Evolutionary conservation across 2,888 invertebrate species (phyloP).

Genomic region (Ectropis crepuscularia): DNA sequence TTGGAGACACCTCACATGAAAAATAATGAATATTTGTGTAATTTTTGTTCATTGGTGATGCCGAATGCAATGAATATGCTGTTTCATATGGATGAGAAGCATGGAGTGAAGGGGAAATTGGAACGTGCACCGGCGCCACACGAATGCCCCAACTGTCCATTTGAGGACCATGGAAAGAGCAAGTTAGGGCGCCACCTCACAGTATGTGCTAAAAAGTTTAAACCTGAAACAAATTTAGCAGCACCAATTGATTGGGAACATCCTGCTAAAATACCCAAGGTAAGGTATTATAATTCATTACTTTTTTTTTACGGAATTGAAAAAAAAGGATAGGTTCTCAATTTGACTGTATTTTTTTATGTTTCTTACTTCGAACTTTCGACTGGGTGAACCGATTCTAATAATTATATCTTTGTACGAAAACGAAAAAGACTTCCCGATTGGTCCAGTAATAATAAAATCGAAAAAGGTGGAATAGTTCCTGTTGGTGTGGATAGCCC

Average conservation of each 20-base stretch:
- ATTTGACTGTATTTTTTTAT: too few species aligned
- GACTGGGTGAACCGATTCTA: too few species aligned
- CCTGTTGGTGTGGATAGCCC: too few species aligned
- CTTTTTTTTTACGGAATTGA: not conserved
- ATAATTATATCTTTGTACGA: too few species aligned
- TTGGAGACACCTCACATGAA: constrained; percentile 96
- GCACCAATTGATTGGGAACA: constrained; percentile 97
- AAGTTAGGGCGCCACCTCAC: constrained; percentile 94
- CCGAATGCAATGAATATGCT: constrained; percentile 94
- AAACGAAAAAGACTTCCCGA: too few species aligned
- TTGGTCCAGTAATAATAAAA: too few species aligned
- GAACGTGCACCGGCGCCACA: constrained; percentile 94
- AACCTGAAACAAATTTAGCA: constrained; percentile 93
- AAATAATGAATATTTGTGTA: constrained; percentile 93
- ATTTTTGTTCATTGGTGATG: constrained; percentile 92
- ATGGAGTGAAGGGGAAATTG: constrained; percentile 92
- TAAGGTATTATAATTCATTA: constrained; percentile 47
- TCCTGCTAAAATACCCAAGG: constrained; percentile 95
- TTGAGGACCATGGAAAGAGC: constrained; percentile 96
- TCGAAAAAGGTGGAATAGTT: too few species aligned
- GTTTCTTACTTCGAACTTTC: too few species aligned
- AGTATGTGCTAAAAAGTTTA: constrained; percentile 95
- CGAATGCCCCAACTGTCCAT: constrained; percentile 96
- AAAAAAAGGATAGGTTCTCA: too few species aligned
- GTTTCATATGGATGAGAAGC: constrained; percentile 96